A percentile compares a stretch with the other conserved stretches of the same genome.
Conservation (phyloP, 1,140 invertebrate genomes). For the Laupala kohalensis region DNA sequence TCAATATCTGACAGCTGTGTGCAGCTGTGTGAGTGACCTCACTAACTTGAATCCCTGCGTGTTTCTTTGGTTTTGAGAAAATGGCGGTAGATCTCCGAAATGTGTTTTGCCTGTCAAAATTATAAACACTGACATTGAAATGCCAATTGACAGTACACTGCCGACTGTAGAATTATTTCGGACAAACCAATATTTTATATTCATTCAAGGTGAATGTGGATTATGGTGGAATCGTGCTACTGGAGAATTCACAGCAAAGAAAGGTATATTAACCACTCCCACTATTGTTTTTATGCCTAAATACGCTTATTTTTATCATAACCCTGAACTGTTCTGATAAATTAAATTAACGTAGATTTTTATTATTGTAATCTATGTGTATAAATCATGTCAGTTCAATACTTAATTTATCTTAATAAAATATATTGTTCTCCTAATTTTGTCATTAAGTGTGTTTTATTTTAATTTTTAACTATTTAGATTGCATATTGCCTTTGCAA, state of each 20-base stretch:
- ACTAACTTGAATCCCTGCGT: no score
- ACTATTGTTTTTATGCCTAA: not conserved
- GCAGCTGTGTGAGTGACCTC: no score
- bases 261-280: constrained; percentile 7
- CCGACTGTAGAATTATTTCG: constrained; percentile 9
- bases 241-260: constrained; percentile 9
- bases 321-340: not conserved
- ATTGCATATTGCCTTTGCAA: no score
- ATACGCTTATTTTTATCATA: not conserved
- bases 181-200: constrained; percentile 12
- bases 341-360: no score
- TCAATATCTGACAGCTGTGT: no score
- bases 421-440: no score
- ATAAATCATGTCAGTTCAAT: no score
- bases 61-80: not conserved
- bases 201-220: constrained; percentile 11
- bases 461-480: no score
- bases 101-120: not conserved
- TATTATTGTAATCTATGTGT: no score
- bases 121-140: not conserved
- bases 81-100: not conserved
- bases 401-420: no score
- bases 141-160: not conserved
- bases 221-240: constrained; percentile 14
- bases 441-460: no score